phyloP scores from a whole-genome alignment of 2,113 vertebrate genomes.

The Macrotus californicus region DNA sequence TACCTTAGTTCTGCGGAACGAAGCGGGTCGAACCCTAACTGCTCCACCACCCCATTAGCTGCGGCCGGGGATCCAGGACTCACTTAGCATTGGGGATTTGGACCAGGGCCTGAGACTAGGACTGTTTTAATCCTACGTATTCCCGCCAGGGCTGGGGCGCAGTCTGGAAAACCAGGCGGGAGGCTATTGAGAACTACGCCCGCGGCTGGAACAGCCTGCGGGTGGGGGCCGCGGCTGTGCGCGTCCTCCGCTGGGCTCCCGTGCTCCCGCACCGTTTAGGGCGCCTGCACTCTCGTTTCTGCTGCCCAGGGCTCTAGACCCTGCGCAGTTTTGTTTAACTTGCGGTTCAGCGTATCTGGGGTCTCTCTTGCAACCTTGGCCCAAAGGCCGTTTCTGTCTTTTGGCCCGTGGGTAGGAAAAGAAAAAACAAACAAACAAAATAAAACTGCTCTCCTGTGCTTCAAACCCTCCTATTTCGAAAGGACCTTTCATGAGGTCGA shows the following conservation, averaged over 20 bases:
- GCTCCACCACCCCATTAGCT: not conserved
- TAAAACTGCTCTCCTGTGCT: not conserved
- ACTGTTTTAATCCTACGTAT: not conserved
- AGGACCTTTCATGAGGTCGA: not conserved
- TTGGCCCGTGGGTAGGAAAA: not conserved
- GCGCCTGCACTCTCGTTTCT: not conserved
- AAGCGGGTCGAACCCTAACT: not conserved
- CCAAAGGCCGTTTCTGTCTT: not conserved
- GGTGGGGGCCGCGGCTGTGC: not conserved
- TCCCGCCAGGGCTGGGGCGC: not conserved
- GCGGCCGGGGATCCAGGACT: not conserved
- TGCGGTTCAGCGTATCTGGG: not conserved
- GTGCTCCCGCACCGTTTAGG: fast-evolving
- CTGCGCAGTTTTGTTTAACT: not conserved
- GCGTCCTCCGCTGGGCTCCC: fast-evolving
- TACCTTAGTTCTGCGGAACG: not conserved
- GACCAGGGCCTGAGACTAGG: not conserved
- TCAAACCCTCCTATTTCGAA: not conserved
- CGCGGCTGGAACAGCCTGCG: not conserved
- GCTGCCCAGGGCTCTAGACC: fast-evolving
- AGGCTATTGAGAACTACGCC: not conserved
- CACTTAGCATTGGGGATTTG: not conserved
- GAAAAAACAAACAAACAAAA: not conserved
- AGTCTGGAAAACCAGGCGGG: not conserved
- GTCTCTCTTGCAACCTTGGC: not conserved